A percentile compares a stretch with the other conserved stretches of the same genome.
Evolutionary conservation across 2,113 vertebrate species (phyloP).

Genomic region (Tonatia bakeri): DNA sequence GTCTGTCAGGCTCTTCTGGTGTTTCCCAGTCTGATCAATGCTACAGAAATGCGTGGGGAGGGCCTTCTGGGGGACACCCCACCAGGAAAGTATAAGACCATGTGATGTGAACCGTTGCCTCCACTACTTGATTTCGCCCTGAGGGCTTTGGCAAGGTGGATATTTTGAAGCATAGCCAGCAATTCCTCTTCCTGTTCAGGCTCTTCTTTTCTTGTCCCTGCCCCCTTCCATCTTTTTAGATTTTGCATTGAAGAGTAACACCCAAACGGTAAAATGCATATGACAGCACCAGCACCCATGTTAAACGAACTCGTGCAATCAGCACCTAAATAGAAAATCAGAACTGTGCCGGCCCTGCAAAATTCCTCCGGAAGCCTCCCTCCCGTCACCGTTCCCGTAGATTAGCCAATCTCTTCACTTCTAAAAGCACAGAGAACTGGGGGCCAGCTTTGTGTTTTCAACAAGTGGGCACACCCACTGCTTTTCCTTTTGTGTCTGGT

Average conservation of each 20-base stretch:
- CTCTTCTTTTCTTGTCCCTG: neutral
- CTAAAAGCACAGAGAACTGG: neutral
- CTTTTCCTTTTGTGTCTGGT: neutral
- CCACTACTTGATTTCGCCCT: too few relatives aligned
- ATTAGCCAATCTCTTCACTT: neutral
- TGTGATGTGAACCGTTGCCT: neutral
- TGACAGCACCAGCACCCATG: neutral
- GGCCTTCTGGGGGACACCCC: fast-evolving
- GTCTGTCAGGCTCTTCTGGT: neutral
- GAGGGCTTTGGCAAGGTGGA: neutral
- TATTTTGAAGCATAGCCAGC: neutral
- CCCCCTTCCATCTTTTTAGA: neutral
- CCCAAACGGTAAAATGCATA: neutral
- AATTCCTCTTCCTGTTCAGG: neutral
- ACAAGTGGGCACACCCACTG: neutral
- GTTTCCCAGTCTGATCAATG: neutral
- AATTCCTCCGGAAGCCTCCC: neutral
- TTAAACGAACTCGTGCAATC: neutral
- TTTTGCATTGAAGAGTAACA: neutral
- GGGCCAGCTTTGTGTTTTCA: neutral
- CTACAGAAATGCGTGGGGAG: fast-evolving
- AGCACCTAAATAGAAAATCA: neutral
- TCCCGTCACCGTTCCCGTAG: fast-evolving
- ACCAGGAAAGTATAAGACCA: neutral
- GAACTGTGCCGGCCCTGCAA: neutral